Evolutionary conservation across 2,113 vertebrate species (phyloP), one percentile per base, ranked within the genome.

Genomic region (Podiceps cristatus): DNA sequence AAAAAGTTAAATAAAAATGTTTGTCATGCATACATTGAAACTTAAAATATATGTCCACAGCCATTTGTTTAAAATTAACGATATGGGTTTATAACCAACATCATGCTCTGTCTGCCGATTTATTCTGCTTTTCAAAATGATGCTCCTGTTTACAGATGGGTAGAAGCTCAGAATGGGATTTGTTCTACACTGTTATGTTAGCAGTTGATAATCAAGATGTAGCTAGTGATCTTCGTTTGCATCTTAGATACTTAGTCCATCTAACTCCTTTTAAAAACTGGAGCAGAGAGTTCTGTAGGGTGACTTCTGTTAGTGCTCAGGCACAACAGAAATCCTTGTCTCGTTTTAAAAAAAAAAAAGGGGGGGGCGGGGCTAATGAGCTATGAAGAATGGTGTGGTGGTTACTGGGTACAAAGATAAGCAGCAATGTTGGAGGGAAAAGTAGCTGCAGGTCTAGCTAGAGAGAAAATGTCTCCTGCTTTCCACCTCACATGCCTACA

Each of bases 11-110:
- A 60, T 88, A 55, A 59, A 85, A 86, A 31, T n/a, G 4, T 71
- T 86, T 60, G 16, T 44, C 0, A 0, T 11, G 8, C 4, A 0
- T 37, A 42, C 17, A 6, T 29, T n/a, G 58, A 75, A 91, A 85
- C 2, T 7, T 63, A 25, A 91, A 50, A 69, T 63, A 33, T 28
- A 8, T 87, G 13, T 60, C 72, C 58, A 31, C 23, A 50, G 18
- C 7, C 19, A 17, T 45, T 80, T 7, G 0, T 86, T 94, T 80
- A 62, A 86, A 90, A 76, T 69, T 42, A 77, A 20, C 44, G 6
- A 3, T 23, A 18, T 47, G 19, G 5, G 2, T 69, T 89, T 53
- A 29, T 83, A 83, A 35, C 5, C 7, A 40, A 4, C 23, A 31
- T 49, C 11, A 17, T 79, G 12, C 7, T 84, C 60, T 84, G 8